Evolutionary conservation across 2,113 vertebrate genomes (phyloP).

Genomic region (Pluvialis apricaria): DNA sequence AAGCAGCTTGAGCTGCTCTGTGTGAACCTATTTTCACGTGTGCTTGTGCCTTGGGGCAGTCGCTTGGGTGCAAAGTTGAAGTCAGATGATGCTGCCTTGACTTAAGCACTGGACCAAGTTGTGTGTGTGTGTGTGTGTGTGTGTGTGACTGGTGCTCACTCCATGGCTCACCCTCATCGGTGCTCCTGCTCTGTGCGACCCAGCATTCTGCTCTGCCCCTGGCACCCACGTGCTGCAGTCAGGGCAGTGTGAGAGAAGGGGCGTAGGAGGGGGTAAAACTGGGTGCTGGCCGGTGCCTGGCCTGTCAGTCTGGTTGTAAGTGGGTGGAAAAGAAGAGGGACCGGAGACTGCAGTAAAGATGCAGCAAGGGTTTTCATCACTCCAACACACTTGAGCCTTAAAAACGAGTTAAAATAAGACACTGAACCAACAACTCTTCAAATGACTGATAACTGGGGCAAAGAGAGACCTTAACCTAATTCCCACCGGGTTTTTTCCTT

Average conservation of each 20-base stretch:
- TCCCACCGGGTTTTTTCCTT: background rate
- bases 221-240: background rate
- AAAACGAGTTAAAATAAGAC: slow-evolving; percentile 14
- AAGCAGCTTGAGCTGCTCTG: no score
- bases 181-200: accelerated
- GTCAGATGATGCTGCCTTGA: background rate
- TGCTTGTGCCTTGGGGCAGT: background rate
- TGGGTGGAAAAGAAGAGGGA: background rate
- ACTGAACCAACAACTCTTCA: background rate
- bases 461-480: slow-evolving; percentile 1
- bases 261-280: background rate
- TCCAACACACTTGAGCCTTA: background rate
- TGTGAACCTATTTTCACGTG: background rate
- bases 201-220: background rate
- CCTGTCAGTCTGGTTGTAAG: background rate
- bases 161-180: background rate
- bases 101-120: no score
- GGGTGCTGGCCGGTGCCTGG: background rate
- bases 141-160: background rate
- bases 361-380: background rate
- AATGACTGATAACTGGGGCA: background rate
- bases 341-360: background rate
- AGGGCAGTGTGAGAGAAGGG: background rate
- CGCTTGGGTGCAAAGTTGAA: background rate
- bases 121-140: no score